These are phyloP conservation scores for Cottoperca gobio DNA, from an alignment of 2,797 vertebrate species.

Conservation along the genomic window DNA sequence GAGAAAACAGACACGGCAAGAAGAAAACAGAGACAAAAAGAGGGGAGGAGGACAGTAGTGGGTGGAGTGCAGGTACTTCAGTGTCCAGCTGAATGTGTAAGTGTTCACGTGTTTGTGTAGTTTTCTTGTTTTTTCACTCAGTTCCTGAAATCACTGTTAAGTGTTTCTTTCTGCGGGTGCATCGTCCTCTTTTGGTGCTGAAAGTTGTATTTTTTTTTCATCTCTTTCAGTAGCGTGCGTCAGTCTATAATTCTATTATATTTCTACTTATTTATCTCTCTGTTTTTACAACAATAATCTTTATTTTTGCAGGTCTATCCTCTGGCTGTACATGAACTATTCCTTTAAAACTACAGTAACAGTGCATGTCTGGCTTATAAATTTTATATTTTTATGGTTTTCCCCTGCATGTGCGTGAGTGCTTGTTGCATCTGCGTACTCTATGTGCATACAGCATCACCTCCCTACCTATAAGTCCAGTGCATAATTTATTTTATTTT, in stretches of 20 bases:
- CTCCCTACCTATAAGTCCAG: conserved; percentile 51
- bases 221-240: conserved; percentile 48
- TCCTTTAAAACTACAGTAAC: conserved; percentile 75
- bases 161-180: conserved; percentile 27
- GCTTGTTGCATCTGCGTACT: conserved; percentile 49
- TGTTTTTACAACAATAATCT: conserved; percentile 42
- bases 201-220: neutral
- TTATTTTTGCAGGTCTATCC: conserved; percentile 44
- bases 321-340: conserved; percentile 61
- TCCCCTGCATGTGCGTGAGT: conserved; percentile 58
- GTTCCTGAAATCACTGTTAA: conserved; percentile 51
- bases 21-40: conserved; percentile 30
- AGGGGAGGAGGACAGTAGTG: conserved; percentile 21
- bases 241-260: conserved; percentile 30
- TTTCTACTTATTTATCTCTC: conserved; percentile 24
- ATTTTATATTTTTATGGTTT: conserved; percentile 21
- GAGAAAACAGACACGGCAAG: conserved; percentile 35
- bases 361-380: conserved; percentile 79
- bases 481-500: conserved; percentile 62
- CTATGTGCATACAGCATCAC: conserved; percentile 48
- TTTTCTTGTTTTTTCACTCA: conserved; percentile 13
- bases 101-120: conserved; percentile 53
- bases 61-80: conserved; percentile 55
- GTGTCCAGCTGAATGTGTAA: conserved; percentile 58
- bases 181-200: conserved; percentile 23